Evolutionary conservation across 1,140 invertebrate genomes (phyloP).

Genomic region (Bombus terrestris): DNA sequence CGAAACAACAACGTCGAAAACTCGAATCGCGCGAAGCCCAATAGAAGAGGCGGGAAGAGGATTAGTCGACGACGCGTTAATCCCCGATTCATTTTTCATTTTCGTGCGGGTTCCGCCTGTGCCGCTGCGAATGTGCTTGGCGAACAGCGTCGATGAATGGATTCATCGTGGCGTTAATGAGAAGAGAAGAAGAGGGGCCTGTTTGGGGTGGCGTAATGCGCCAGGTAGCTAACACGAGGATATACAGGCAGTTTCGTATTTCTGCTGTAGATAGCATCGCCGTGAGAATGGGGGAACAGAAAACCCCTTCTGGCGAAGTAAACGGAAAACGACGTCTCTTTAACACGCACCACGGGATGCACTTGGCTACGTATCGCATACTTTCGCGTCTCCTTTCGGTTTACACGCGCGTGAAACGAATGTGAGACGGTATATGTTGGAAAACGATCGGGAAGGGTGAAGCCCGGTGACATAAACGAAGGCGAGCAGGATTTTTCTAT

Average conservation of each 20-base stretch:
- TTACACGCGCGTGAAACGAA: constrained; percentile 9
- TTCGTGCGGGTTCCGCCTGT: constrained; percentile 27
- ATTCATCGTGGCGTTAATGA: constrained; percentile 64
- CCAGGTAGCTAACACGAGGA: constrained; percentile 53
- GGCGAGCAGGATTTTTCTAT: constrained; percentile 54
- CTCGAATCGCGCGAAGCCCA: neutral
- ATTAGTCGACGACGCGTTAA: constrained; percentile 56
- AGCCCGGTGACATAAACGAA: constrained; percentile 44
- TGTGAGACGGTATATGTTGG: neutral
- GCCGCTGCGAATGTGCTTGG: too few species aligned
- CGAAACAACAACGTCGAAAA: neutral
- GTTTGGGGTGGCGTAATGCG: constrained; percentile 52
- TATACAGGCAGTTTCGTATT: constrained; percentile 31
- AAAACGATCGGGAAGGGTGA: constrained; percentile 44
- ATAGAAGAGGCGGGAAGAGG: neutral
- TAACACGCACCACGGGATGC: too few species aligned
- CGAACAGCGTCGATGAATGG: constrained; percentile 51
- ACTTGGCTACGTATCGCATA: neutral
- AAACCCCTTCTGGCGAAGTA: constrained; percentile 45
- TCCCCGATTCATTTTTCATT: constrained; percentile 64
- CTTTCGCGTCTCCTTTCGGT: neutral
- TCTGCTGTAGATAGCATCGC: constrained; percentile 53
- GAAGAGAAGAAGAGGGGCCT: constrained; percentile 59
- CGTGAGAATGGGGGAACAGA: neutral
- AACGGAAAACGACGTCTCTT: constrained; percentile 45